Percentiles rank a stretch among this genome's conserved stretches.
Evolutionary conservation across 2,113 vertebrate species (phyloP).

Genomic region (Chascanopsetta lugubris): DNA sequence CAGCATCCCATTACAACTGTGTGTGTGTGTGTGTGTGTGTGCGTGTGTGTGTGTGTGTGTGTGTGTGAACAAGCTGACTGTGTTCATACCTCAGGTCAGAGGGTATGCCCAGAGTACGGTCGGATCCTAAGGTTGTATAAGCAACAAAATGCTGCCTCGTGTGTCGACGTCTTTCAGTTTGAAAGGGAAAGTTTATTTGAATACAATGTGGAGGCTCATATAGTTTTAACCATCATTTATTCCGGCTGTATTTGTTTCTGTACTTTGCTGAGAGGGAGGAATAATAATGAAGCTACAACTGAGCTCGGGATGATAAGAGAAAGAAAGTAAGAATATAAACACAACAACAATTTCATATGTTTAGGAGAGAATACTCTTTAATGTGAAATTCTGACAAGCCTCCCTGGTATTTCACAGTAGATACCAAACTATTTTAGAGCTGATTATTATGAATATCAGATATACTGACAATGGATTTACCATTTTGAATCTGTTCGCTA

Average conservation of each 20-base stretch:
- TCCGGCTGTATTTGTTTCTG: neutral
- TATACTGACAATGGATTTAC: too few species aligned
- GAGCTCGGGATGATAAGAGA: neutral
- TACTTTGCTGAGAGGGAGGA: neutral
- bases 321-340: neutral
- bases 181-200: neutral
- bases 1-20: conserved; percentile 13
- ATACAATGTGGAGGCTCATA: neutral
- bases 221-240: neutral
- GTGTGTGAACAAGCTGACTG: too few species aligned
- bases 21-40: neutral
- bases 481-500: too few species aligned
- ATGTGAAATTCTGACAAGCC: too few species aligned
- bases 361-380: neutral
- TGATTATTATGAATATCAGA: too few species aligned
- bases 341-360: too few species aligned
- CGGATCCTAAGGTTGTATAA: conserved; percentile 7
- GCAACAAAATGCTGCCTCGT: conserved; percentile 3
- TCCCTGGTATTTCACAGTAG: too few species aligned
- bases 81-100: conserved; percentile 2
- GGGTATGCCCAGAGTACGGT: conserved; percentile 15
- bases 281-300: neutral
- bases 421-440: too few species aligned
- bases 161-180: neutral
- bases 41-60: neutral